phyloP scores from a whole-genome alignment of 2,797 vertebrate species.

The Cuniculus paca region DNA sequence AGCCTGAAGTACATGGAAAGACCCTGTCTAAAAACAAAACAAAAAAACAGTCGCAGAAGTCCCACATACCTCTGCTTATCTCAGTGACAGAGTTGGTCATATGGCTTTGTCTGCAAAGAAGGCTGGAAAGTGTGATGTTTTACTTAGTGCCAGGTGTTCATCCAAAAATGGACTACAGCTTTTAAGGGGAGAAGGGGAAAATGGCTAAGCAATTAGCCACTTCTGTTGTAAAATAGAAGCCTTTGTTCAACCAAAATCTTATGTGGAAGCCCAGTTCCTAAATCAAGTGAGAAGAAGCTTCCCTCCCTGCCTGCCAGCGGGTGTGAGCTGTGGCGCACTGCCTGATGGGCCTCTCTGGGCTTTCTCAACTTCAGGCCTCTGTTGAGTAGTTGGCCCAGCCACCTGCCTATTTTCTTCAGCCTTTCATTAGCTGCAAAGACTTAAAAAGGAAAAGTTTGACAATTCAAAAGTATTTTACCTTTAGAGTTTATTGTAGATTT shows the following conservation, averaged over 20 bases:
- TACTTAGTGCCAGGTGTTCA: neutral
- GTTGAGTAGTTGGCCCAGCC: neutral
- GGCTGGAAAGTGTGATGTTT: neutral
- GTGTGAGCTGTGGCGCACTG: neutral
- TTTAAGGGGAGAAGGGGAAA: neutral
- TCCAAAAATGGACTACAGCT: neutral
- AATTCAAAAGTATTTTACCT: conserved; percentile 18
- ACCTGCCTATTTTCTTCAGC: neutral
- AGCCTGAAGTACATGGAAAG: neutral
- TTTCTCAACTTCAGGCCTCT: neutral
- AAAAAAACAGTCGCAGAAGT: neutral
- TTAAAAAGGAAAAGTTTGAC: neutral
- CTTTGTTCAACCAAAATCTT: neutral
- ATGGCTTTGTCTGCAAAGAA: neutral
- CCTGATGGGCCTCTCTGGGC: neutral
- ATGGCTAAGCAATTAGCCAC: neutral
- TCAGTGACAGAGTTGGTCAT: neutral
- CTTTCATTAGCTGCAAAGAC: neutral
- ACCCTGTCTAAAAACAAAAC: neutral
- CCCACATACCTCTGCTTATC: neutral
- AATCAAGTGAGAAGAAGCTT: neutral
- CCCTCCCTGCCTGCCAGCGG: neutral
- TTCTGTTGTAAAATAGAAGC: conserved; percentile 27
- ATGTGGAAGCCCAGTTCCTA: neutral
- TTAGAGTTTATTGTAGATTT: conserved; percentile 50